Percentiles rank a stretch among this genome's conserved stretches.
phyloP scores from a whole-genome alignment of 64 coral and sea anemone genomes.

The Dendronephthya gigantea region DNA sequence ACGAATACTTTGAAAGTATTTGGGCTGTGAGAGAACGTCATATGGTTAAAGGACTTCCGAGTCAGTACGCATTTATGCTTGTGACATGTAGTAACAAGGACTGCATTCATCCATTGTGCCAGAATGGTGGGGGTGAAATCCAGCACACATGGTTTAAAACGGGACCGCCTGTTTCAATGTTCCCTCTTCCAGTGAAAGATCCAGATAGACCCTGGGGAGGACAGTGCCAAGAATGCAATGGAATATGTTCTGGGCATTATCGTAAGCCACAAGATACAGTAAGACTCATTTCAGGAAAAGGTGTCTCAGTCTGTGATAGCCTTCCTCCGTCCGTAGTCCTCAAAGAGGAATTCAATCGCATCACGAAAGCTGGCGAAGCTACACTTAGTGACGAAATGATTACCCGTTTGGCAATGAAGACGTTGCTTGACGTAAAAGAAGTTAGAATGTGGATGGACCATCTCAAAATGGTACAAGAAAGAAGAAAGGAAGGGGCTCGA shows the following conservation, averaged over 20 bases:
- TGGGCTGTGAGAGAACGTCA: constrained; percentile 10
- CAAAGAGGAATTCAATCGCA: background rate
- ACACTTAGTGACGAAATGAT: background rate
- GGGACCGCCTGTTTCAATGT: background rate
- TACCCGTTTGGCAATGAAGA: constrained; percentile 20
- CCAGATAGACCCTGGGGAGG: constrained; percentile 24
- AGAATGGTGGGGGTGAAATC: background rate
- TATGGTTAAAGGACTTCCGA: constrained; percentile 29
- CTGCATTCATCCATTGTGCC: constrained; percentile 10
- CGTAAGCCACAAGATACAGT: background rate
- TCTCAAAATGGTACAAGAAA: constrained; percentile 25
- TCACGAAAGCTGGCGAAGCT: background rate
- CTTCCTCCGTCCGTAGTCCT: background rate
- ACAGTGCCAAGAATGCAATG: constrained; percentile 16
- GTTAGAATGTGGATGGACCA: constrained; percentile 23
- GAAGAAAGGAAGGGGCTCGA: constrained; percentile 35
- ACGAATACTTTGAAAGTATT: constrained; percentile 18
- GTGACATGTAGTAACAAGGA: background rate
- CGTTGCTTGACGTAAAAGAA: constrained; percentile 18
- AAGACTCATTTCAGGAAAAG: background rate
- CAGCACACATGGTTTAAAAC: constrained; percentile 24
- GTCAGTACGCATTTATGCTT: constrained; percentile 34
- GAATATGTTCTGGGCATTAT: constrained; percentile 16
- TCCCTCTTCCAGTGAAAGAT: constrained; percentile 20
- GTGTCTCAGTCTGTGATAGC: background rate